Conservation (phyloP, 2,113 vertebrate species). For the Marmota monax region DNA sequence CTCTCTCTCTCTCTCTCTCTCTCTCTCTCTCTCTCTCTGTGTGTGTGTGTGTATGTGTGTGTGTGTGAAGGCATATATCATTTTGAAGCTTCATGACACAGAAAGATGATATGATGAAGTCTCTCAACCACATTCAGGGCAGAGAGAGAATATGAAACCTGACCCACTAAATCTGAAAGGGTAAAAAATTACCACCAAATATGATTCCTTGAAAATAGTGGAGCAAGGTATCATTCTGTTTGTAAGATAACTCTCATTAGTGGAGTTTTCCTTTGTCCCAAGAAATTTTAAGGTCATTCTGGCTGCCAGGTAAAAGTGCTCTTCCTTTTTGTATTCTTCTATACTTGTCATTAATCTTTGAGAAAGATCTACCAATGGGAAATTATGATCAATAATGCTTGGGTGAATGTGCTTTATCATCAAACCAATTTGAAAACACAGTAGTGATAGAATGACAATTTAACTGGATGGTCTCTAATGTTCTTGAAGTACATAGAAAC, state of each 20-base stretch:
- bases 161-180: not conserved
- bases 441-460: not conserved
- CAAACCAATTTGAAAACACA: not conserved
- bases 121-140: not conserved
- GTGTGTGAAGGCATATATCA: not conserved
- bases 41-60: not conserved
- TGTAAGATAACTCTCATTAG: not conserved
- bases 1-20: not conserved
- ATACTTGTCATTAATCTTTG: conserved; percentile 21
- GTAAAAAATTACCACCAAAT: not conserved
- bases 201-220: not conserved
- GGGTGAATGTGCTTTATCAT: not conserved
- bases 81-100: not conserved
- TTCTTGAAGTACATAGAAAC: not conserved
- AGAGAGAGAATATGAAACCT: not conserved
- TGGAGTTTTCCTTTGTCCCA: not conserved
- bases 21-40: too few species aligned
- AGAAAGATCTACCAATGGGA: not conserved
- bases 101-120: not conserved
- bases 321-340: not conserved
- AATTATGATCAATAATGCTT: not conserved
- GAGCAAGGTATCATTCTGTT: not conserved
- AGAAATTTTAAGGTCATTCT: not conserved
- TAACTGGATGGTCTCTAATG: not conserved
- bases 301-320: not conserved